Conservation (phyloP, 2,888 invertebrate species). For the Nezara viridula region DNA sequence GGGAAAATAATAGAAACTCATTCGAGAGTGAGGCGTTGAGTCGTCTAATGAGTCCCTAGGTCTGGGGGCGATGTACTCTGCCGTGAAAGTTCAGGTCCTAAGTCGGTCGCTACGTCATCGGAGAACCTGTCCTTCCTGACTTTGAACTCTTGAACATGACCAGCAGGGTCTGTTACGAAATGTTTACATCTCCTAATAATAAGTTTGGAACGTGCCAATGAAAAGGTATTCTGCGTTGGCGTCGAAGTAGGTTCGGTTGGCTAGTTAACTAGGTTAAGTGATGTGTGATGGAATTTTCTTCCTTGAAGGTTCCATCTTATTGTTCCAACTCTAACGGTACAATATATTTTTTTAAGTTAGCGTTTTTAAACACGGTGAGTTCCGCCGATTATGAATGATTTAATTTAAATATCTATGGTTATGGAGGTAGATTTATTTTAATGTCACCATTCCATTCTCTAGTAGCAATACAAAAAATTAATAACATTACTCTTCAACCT, state of each 20-base stretch:
- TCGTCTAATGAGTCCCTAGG: not conserved
- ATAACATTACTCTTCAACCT: too few species aligned
- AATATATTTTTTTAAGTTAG: not conserved
- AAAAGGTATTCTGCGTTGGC: not conserved
- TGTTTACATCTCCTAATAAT: not conserved
- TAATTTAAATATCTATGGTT: too few species aligned
- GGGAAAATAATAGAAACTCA: not conserved
- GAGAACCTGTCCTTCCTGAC: not conserved
- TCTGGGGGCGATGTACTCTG: not conserved
- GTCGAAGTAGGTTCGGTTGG: not conserved
- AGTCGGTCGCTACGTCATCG: constrained; percentile 21
- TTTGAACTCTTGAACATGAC: not conserved
- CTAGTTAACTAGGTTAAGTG: not conserved
- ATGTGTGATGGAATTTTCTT: constrained; percentile 1
- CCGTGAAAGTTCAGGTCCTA: constrained; percentile 19
- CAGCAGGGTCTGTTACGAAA: not conserved
- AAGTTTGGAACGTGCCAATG: not conserved
- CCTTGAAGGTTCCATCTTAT: not conserved
- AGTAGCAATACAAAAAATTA: too few species aligned
- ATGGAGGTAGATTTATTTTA: too few species aligned
- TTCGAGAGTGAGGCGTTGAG: constrained; percentile 6
- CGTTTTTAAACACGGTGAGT: too few species aligned
- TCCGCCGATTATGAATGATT: too few species aligned
- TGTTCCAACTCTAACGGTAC: not conserved
- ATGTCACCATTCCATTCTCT: too few species aligned